These are phyloP conservation scores for Acanthaster planci DNA, from an alignment of 35 echinoderm and acorn worm species.

Conservation along the genomic window DNA sequence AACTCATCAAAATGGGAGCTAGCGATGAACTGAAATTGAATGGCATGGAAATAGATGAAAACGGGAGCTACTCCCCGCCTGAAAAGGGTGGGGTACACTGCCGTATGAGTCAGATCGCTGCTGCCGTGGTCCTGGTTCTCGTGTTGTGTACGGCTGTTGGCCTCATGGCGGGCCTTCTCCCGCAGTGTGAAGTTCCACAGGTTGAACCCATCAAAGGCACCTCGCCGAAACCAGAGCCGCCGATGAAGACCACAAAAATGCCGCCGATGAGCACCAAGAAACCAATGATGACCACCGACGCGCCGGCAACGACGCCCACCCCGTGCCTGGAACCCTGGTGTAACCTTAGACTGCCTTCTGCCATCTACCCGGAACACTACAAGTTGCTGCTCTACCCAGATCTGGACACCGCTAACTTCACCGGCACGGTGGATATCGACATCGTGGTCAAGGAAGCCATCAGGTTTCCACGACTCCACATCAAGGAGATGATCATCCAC, in stretches of 20 bases:
- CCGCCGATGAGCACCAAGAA: neutral
- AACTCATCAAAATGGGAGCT: no score
- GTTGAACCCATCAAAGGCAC: constrained; percentile 21
- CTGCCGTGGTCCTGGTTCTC: constrained; percentile 28
- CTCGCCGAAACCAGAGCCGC: neutral
- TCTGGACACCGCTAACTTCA: constrained; percentile 61
- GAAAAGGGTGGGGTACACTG: neutral
- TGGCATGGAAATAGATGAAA: no score
- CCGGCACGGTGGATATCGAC: constrained; percentile 51
- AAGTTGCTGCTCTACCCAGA: constrained; percentile 66
- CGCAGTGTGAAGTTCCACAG: constrained; percentile 36
- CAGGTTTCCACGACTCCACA: constrained; percentile 64
- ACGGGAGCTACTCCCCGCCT: no score
- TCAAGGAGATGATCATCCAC: constrained; percentile 56
- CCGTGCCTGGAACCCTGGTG: constrained; percentile 35
- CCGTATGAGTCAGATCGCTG: constrained; percentile 53
- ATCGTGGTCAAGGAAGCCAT: constrained; percentile 9
- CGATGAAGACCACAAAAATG: neutral
- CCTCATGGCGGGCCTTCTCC: constrained; percentile 60
- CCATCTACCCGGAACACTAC: constrained; percentile 60
- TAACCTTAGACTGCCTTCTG: constrained; percentile 58
- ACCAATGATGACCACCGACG: neutral
- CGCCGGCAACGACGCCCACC: neutral
- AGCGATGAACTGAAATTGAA: no score
- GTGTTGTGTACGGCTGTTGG: constrained; percentile 50